Conservation (phyloP, 2,113 vertebrate genomes). For the Speoplatyrhinus poulsoni region DNA sequence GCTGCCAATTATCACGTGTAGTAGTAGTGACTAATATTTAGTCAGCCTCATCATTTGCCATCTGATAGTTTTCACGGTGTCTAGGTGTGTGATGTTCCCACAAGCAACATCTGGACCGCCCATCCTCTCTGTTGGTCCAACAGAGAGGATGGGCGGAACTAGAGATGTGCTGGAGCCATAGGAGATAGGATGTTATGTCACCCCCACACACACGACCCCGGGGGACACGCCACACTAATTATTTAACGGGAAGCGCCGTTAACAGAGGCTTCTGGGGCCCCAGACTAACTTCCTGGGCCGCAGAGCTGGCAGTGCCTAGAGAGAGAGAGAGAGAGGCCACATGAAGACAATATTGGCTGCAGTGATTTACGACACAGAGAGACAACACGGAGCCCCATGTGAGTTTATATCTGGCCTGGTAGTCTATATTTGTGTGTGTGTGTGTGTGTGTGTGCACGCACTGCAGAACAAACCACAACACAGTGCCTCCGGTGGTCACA, state of each 20-base stretch:
- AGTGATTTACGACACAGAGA: conserved; percentile 36
- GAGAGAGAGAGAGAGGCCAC: conserved; percentile 10
- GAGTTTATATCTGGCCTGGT: not conserved
- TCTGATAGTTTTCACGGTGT: too few relatives aligned
- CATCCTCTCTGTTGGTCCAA: too few relatives aligned
- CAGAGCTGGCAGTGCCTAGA: not conserved
- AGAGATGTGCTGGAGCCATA: too few relatives aligned
- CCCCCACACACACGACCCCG: conserved; percentile 20
- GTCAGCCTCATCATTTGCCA: too few relatives aligned
- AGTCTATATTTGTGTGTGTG: too few relatives aligned
- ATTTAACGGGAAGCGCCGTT: conserved; percentile 47
- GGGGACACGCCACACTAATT: conserved; percentile 36
- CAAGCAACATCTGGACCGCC: too few relatives aligned
- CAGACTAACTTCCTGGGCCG: conserved; percentile 40
- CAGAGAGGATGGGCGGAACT: too few relatives aligned
- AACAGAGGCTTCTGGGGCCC: conserved; percentile 20
- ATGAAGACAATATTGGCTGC: conserved; percentile 1
- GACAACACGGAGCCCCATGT: conserved; percentile 13
- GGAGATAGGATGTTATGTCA: conserved; percentile 14
- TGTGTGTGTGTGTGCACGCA: too few relatives aligned
- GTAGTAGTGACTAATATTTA: too few relatives aligned
- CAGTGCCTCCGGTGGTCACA: not conserved
- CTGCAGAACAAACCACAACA: too few relatives aligned
- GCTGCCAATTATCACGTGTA: too few relatives aligned
- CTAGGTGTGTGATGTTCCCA: too few relatives aligned